A percentile compares a stretch with the other conserved stretches of the same genome.
phyloP scores from a whole-genome alignment of 2,113 vertebrate genomes.

The Panurus biarmicus region DNA sequence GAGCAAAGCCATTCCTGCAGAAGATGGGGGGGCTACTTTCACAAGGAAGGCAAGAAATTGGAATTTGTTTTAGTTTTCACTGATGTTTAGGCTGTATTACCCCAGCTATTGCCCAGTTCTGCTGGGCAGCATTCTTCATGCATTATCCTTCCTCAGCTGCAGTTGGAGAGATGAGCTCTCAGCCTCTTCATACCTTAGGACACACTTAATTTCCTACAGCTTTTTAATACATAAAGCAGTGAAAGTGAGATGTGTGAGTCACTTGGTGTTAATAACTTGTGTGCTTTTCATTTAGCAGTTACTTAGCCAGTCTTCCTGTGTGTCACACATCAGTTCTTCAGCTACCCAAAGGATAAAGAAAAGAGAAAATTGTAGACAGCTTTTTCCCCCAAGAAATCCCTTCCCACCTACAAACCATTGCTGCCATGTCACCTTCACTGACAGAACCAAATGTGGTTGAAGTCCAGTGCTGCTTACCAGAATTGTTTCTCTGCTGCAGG shows the following conservation, averaged over 20 bases:
- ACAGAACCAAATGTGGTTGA: neutral
- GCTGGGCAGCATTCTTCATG: neutral
- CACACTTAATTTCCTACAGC: neutral
- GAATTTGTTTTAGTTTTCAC: neutral
- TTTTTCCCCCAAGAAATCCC: neutral
- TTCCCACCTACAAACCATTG: neutral
- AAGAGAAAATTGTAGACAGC: neutral
- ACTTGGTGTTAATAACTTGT: neutral
- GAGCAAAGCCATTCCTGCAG: neutral
- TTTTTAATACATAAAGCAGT: neutral
- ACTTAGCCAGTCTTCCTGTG: neutral
- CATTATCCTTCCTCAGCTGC: neutral
- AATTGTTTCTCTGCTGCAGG: slow-evolving; percentile 70
- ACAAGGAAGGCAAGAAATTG: neutral
- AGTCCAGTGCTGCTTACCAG: neutral
- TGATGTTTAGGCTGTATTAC: neutral
- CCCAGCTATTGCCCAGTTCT: neutral
- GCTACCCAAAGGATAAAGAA: neutral
- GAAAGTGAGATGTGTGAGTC: neutral
- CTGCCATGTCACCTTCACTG: neutral
- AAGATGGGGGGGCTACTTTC: neutral
- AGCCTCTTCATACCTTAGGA: neutral
- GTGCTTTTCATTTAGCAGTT: neutral
- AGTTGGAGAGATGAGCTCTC: neutral
- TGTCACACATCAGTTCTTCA: neutral